phyloP scores from a whole-genome alignment of 92 coral and sea anemone genomes.

The Isaurus tuberculatus region DNA sequence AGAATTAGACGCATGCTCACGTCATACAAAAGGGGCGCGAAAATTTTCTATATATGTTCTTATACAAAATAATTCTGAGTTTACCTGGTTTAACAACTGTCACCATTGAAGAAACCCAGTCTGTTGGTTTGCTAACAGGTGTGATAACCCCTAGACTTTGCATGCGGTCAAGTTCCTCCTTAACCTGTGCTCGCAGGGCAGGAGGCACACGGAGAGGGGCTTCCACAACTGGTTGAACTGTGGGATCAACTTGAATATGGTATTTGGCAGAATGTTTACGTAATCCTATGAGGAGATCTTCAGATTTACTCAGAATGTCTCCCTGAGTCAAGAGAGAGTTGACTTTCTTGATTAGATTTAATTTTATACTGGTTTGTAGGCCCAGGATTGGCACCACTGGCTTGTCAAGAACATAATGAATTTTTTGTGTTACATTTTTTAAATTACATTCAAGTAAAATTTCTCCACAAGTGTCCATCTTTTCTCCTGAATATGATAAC shows the following conservation, averaged over 20 bases:
- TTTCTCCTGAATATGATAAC: conserved; percentile 48
- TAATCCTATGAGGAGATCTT: background rate
- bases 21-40: too few relatives aligned
- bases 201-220: conserved; percentile 26
- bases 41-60: too few relatives aligned
- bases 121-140: conserved; percentile 46
- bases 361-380: background rate
- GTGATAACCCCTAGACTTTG: conserved; percentile 31
- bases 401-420: conserved; percentile 39
- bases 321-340: conserved; percentile 14
- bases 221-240: background rate
- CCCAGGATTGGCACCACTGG: background rate
- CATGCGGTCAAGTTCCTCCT: conserved; percentile 48
- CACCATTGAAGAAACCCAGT: too few relatives aligned
- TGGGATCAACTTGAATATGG: background rate
- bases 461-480: conserved; percentile 43
- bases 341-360: conserved; percentile 22
- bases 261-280: background rate
- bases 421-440: background rate
- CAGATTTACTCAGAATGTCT: too few relatives aligned
- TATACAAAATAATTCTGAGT: too few relatives aligned
- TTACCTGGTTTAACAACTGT: too few relatives aligned
- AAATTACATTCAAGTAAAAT: background rate
- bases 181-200: conserved; percentile 37
- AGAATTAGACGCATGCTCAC: too few relatives aligned